These are phyloP conservation scores for Julus scanicus DNA, from an alignment of 2,888 invertebrate species.

Conservation along the genomic window DNA sequence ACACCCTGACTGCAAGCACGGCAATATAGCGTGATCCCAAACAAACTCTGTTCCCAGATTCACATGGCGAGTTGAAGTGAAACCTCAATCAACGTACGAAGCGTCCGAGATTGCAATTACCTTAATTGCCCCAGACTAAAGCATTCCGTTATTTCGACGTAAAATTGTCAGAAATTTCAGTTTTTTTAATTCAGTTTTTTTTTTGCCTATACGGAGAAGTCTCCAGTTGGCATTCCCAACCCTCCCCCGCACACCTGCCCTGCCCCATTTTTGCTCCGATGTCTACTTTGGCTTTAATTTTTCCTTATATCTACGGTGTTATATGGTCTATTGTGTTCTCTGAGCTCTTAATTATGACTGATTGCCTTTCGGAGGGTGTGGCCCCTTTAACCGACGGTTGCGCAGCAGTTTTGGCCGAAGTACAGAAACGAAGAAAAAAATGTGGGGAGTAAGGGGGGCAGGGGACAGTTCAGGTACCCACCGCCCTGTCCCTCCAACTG, in stretches of 20 bases:
- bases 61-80: not conserved
- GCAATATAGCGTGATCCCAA: no score
- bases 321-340: conserved; percentile 23
- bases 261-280: not conserved
- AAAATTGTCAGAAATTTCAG: not conserved
- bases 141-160: conserved; percentile 14
- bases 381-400: not conserved
- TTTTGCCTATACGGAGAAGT: not conserved
- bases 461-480: conserved; percentile 21
- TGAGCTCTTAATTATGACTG: conserved; percentile 33
- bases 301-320: conserved; percentile 8
- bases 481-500: not conserved
- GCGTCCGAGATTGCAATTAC: conserved; percentile 6
- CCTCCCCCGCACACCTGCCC: not conserved
- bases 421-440: not conserved
- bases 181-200: not conserved
- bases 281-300: conserved; percentile 11
- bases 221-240: not conserved
- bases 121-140: conserved; percentile 7
- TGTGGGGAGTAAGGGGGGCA: not conserved
- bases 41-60: no score
- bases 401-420: conserved; percentile 2
- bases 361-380: conserved; percentile 28
- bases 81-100: not conserved
- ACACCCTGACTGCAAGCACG: no score